Conservation (phyloP, 2,888 invertebrate genomes). For the Mesorhabditis spiculigera region DNA sequence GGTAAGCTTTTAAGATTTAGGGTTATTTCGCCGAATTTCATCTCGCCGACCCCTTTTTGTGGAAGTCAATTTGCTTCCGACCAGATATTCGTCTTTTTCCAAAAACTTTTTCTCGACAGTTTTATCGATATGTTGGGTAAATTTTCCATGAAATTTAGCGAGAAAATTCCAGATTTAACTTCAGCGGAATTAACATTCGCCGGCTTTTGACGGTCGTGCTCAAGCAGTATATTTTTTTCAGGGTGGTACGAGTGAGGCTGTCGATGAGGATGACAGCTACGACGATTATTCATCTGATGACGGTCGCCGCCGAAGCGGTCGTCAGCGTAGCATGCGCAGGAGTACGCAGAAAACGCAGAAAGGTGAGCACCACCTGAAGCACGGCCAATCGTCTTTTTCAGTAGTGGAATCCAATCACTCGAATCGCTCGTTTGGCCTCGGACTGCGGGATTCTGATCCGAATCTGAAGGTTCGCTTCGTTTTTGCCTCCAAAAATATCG, state of each 20-base stretch:
- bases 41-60: too few species aligned
- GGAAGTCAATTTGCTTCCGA: too few species aligned
- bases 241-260: neutral
- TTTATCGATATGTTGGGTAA: too few species aligned
- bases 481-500: neutral
- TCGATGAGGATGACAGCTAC: neutral
- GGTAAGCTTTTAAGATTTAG: too few species aligned
- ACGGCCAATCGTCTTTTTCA: neutral
- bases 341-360: neutral
- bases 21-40: too few species aligned
- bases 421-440: neutral
- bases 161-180: too few species aligned
- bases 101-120: too few species aligned
- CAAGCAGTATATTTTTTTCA: too few species aligned
- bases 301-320: neutral
- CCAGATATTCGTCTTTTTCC: too few species aligned
- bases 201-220: too few species aligned
- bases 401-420: neutral
- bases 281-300: neutral
- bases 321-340: neutral
- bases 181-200: too few species aligned
- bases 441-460: conserved; percentile 2
- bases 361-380: neutral
- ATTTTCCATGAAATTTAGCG: too few species aligned
- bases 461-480: neutral